Base-by-base conservation (phyloP, 2,888 invertebrate genomes). In the Bimastos eiseni region DNA sequence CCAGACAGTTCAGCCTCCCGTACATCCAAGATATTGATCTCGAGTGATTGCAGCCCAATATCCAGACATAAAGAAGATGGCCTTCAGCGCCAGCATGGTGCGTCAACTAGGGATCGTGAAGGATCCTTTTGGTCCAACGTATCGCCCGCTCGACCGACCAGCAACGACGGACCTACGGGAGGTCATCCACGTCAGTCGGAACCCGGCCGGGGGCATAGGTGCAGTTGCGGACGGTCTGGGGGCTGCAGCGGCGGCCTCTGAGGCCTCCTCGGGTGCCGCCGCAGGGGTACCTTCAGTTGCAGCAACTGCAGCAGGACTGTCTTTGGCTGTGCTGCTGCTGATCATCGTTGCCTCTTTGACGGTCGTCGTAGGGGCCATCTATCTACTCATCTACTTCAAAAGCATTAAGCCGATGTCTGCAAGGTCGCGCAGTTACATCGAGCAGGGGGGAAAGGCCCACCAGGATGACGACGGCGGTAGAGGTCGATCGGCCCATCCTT, bases 351-450 rank as follows among this genome's bases (percentile, higher is more conserved):
- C 90, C 1, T 91, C 91, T 5, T 41, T 91, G 89, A 88, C 90
- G 21, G 88, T 91, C 70, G 91, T 90, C 24, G 91, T 91, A 13
- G 91, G 91, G 37, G 91, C 91, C 6, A 91, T 91, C 89, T 91
- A 91, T 41, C 84, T 91, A 41, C 91, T 91, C 89, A 91, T 91
- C 89, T 91, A 91, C 90, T 91, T 91, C 89, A 91, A 91, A 90
- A 91, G 91, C 91, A 91, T 91, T 90, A 91, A 91, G 88, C 91
- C 91, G 37, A 91, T 91, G 91, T 88, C 91, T 17, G 91, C 91
- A 24, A 84, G 91, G 49, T 91, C 91, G 21, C 84, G 91, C 44
- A 90, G 90, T 30, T 91, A 91, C 90, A 90, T 90, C 83, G 91
- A 91, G 33, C 91, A 91, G 36, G 91, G 91, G 0, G 90, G 90